Evolutionary conservation across 2,113 vertebrate genomes (phyloP).

Genomic region (Cebidichthys violaceus): DNA sequence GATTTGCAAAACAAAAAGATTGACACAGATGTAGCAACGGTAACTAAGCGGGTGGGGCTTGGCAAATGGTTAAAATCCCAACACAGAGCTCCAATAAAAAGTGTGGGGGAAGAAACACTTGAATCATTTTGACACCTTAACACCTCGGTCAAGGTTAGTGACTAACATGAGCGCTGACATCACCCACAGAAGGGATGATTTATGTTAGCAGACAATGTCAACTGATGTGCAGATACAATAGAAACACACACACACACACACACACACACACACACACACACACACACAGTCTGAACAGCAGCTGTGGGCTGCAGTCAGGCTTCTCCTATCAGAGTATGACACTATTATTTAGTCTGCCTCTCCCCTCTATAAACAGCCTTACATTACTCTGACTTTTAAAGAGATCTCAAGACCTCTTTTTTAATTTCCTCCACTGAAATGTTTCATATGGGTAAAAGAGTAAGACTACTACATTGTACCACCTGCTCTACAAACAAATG

Average conservation of each 20-base stretch:
- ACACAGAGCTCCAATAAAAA: background rate
- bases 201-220: constrained; percentile 35
- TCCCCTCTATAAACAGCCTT: constrained; percentile 30
- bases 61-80: background rate
- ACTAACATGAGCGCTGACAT: constrained; percentile 37
- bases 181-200: constrained; percentile 28
- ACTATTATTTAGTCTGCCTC: constrained; percentile 55
- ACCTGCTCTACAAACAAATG: constrained; percentile 26
- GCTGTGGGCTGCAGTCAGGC: constrained; percentile 24
- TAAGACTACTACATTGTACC: background rate
- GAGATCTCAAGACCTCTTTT: constrained; percentile 9
- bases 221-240: background rate
- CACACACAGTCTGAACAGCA: constrained; percentile 10
- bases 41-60: background rate
- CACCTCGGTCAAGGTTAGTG: constrained; percentile 43
- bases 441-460: constrained; percentile 28
- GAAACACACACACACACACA: background rate
- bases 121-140: constrained; percentile 10
- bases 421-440: constrained; percentile 19
- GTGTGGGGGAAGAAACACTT: background rate
- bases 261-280: constrained; percentile 2
- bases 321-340: constrained; percentile 36
- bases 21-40: background rate
- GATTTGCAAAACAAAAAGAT: background rate
- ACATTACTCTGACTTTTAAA: constrained; percentile 24